phyloP scores from a whole-genome alignment of 2,113 vertebrate species.

The Colossoma macropomum region DNA sequence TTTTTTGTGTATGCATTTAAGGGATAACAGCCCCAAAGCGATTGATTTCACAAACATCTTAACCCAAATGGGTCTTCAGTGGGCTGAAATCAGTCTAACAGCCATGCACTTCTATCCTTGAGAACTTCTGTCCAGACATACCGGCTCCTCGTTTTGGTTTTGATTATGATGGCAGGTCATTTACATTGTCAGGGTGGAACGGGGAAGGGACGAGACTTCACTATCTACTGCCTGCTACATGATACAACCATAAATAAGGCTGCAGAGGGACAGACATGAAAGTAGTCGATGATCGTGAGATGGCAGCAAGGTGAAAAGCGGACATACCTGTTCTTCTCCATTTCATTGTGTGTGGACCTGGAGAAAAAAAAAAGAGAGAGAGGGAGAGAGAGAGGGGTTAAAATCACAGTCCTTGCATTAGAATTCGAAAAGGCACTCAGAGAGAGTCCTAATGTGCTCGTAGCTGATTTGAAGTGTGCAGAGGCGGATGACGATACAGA shows the following conservation, averaged over 20 bases:
- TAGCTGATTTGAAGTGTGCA: slow-evolving; percentile 35
- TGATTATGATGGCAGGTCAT: neutral
- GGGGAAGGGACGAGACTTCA: neutral
- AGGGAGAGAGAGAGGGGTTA: slow-evolving; percentile 2
- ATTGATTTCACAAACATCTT: too few species aligned
- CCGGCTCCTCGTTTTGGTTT: neutral
- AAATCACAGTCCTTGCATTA: slow-evolving; percentile 24
- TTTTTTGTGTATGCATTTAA: too few species aligned
- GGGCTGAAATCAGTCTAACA: neutral
- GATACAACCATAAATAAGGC: slow-evolving; percentile 8
- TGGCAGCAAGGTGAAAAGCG: neutral
- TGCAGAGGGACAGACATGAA: slow-evolving; percentile 7
- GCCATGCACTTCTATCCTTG: neutral
- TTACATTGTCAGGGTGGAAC: neutral
- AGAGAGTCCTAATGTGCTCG: neutral
- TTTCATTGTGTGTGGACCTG: slow-evolving; percentile 97
- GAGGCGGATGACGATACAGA: slow-evolving; percentile 24
- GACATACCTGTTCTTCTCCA: slow-evolving; percentile 96
- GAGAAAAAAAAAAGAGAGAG: slow-evolving; percentile 61
- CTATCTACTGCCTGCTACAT: neutral
- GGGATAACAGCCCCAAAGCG: too few species aligned
- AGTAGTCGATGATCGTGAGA: neutral
- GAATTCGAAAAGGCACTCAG: neutral
- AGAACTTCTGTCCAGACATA: neutral
- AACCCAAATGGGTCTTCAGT: neutral